Evolutionary conservation across 64 coral and sea anemone genomes (phyloP), one percentile per base, ranked within the genome.

Genomic region (Montipora capricornis): DNA sequence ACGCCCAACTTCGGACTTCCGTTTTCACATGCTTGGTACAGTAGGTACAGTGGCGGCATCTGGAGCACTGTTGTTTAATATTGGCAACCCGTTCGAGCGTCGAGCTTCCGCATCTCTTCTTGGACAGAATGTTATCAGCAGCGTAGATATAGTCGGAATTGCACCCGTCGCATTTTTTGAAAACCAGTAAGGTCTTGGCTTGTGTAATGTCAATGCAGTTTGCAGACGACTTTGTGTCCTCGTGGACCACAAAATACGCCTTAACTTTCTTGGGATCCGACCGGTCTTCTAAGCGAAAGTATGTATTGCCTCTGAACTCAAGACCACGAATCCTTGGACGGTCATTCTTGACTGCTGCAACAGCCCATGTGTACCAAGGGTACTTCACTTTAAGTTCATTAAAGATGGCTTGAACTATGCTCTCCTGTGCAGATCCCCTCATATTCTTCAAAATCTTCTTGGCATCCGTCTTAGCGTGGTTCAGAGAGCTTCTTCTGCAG

Each of bases 131-230:
- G 78, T 80, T 58, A 51, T 80, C 51, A 59, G 49, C 78, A 19
- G 78, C 50, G 20, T 55, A 59, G 78, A 80, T 58, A 10, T 80
- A 80, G 19, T 59, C 51, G 78, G 49, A 26, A 59, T 59, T 80
- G 78, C 78, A 80, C n/a, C 78, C 78, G 6, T 29, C 50, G 78
- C 78, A 80, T 59, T 16, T 8, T 80, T 80, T 80, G 78, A 80
- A 80, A 80, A 80, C 78, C 10, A 80, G 46, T 12, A 80, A 80
- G 49, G 78, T 80, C 51, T 80, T 80, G 15, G 78, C 78, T 58
- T 59, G 49, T 5, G 1, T 58, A 2, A 80, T 80, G 3, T 80
- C 49, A 80, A 5, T 58, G 53, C 53, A 57, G 10, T 1, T 57
- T 57, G 53, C 53, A 11, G 53, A 57, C 53, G 53, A 57, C 53